Evolutionary conservation across 2,888 invertebrate species (phyloP), one percentile per base, ranked within the genome.

Genomic region (Lasioglossum leucozonium): DNA sequence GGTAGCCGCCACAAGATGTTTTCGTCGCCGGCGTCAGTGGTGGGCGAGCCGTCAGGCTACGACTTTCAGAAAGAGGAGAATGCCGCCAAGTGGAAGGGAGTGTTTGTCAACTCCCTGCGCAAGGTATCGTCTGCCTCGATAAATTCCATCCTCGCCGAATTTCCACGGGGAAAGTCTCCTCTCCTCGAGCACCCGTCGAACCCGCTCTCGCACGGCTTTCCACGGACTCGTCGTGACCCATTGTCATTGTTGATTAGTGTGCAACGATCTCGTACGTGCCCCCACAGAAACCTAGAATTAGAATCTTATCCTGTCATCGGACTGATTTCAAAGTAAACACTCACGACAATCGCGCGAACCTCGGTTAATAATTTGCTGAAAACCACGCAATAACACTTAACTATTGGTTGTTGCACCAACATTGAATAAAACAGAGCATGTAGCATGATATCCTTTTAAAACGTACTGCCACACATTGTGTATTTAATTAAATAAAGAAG

Each of bases 41-140:
- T 95, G 91, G 95, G 95, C 92, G 96, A 96, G 94, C 94, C 95
- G 91, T 95, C 95, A 91, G 95, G 95, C 93, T 98, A 98, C 96
- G 98, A 98, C 96, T 98, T 98, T 95, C 97, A 97, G 95, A 98
- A 98, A 95, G 97, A 97, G 94, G 98, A 98, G 95, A 98, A 98
- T 96, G 97, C 97, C 92, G 96, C 97, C 91, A 98, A 98, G 96
- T 99, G 99, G 99, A 98, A 97, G 94, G 98, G 98, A 89, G 96
- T 99, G 90, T 98, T 99, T 95, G 97, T 98, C 94, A 97, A 96
- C 94, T 97, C 98, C 76, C 96, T 99, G 93, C 97, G 97, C 95
- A 98, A 98, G 97, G 98, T 98, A 96, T 95, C 95, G n/a, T 40
- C 84, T 80, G 34, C 58, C 13, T 67, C 44, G 51, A 30, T n/a